Conservation (phyloP, 2,113 vertebrate genomes). For the Bubo bubo region DNA sequence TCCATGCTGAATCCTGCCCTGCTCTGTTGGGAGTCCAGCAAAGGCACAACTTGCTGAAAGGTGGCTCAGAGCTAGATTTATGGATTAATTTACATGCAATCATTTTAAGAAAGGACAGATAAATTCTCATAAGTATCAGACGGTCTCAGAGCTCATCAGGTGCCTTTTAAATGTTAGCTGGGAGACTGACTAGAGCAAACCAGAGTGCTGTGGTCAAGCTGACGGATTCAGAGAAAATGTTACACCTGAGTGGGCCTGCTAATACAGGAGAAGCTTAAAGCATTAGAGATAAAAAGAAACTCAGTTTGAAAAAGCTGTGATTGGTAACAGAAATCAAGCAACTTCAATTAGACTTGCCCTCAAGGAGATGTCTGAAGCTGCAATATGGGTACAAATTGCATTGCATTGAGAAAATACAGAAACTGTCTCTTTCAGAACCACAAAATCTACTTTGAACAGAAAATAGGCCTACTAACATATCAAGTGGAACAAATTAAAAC, state of each 20-base stretch:
- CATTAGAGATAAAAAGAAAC: conserved; percentile 4
- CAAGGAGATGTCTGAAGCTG: conserved; percentile 27
- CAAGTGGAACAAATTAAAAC: conserved; percentile 41
- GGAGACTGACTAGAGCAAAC: neutral
- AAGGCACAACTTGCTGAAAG: neutral
- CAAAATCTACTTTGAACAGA: conserved; percentile 41
- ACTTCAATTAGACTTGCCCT: conserved; percentile 45
- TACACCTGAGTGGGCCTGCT: conserved; percentile 17
- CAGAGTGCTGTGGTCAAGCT: conserved; percentile 15
- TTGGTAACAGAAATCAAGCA: conserved; percentile 14
- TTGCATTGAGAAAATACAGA: conserved; percentile 4
- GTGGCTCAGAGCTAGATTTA: neutral
- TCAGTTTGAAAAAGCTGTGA: neutral
- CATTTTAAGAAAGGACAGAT: neutral
- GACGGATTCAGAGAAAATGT: neutral
- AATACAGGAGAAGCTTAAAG: neutral
- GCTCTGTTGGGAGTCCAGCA: neutral
- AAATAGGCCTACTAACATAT: neutral
- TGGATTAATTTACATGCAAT: neutral
- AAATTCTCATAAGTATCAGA: neutral
- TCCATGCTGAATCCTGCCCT: neutral
- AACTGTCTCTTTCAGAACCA: conserved; percentile 2
- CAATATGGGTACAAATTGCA: conserved; percentile 28
- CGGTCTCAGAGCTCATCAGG: neutral
- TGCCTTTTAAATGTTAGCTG: neutral